Evolutionary conservation across 2,888 invertebrate species (phyloP).

Genomic region (Andrena fulva): DNA sequence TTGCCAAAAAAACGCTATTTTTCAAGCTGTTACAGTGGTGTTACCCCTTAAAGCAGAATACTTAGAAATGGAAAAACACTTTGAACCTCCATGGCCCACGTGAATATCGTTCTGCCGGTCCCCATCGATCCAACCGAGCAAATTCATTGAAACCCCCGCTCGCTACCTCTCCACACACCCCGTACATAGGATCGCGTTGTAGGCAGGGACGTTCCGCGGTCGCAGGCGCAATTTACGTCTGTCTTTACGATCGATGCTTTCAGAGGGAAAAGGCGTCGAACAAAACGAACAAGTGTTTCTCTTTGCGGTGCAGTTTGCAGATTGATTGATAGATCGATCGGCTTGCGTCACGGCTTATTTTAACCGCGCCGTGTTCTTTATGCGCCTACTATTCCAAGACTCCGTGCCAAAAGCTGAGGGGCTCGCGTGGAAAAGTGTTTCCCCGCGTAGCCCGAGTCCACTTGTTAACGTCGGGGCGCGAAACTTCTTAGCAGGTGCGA

Average conservation of each 20-base stretch:
- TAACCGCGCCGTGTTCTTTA: constrained; percentile 52
- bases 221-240: constrained; percentile 11
- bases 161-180: background rate
- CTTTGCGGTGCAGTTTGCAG: constrained; percentile 48
- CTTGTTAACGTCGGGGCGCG: too few species aligned
- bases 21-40: too few species aligned
- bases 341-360: constrained; percentile 69
- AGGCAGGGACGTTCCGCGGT: background rate
- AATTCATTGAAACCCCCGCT: background rate
- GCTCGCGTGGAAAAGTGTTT: constrained; percentile 32
- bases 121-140: background rate
- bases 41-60: background rate
- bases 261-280: constrained; percentile 28
- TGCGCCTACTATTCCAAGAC: constrained; percentile 51
- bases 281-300: constrained; percentile 60
- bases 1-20: too few species aligned
- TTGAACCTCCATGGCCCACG: background rate
- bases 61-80: background rate
- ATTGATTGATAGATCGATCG: constrained; percentile 70
- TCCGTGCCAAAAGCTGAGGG: constrained; percentile 56
- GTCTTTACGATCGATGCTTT: constrained; percentile 37
- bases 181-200: background rate
- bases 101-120: background rate
- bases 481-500: background rate
- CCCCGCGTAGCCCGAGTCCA: background rate